Evolutionary conservation across 2,888 invertebrate genomes (phyloP).

Genomic region (Ormia ochracea): DNA sequence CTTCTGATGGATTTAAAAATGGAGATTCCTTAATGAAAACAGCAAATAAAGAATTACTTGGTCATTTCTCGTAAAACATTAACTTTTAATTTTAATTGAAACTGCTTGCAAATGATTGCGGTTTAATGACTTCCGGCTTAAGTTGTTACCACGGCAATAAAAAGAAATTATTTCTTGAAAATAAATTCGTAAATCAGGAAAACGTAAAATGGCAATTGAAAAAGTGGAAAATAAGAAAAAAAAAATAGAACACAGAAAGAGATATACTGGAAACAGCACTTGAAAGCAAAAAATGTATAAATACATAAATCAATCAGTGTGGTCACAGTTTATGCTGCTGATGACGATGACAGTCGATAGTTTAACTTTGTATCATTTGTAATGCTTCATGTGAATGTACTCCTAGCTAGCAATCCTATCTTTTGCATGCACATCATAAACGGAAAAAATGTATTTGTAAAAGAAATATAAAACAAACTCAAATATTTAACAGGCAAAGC

Average conservation of each 20-base stretch:
- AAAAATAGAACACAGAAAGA: neutral
- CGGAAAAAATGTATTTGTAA: neutral
- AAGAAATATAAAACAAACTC: neutral
- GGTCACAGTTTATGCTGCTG: neutral
- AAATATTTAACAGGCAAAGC: neutral
- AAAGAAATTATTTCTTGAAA: neutral
- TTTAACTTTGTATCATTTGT: slow-evolving; percentile 9
- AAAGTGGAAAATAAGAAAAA: neutral
- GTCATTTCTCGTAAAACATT: neutral
- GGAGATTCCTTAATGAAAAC: too few species aligned
- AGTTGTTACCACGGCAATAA: neutral
- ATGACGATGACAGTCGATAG: neutral
- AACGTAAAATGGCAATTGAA: neutral
- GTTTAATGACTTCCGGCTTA: neutral
- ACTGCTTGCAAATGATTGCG: neutral
- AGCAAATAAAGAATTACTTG: neutral
- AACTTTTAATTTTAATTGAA: slow-evolving; percentile 14
- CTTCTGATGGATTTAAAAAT: too few species aligned
- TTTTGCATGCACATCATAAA: neutral
- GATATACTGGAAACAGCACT: neutral
- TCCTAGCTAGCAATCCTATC: slow-evolving; percentile 2
- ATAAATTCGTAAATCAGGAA: neutral
- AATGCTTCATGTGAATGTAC: neutral
- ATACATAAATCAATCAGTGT: slow-evolving; percentile 27
- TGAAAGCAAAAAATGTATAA: neutral